Evolutionary conservation across 2,888 invertebrate species (phyloP), one percentile per base, ranked within the genome.

Genomic region (Yponomeuta evonymella): DNA sequence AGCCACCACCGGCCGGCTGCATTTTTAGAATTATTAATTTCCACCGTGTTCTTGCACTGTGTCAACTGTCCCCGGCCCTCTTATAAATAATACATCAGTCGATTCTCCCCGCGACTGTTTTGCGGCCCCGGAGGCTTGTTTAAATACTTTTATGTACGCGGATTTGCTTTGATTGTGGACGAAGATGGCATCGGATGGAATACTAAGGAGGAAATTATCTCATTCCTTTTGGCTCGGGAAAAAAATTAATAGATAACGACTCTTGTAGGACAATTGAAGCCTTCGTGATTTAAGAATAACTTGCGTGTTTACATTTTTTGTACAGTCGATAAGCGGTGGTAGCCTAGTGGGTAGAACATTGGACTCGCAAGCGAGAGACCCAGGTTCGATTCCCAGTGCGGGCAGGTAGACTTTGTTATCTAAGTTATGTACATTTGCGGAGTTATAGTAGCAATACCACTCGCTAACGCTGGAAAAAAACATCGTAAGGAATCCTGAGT

Each of bases 21-120:
- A 90, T 90, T 88, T 90, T 89, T 88, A 87, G 90, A 88, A 90
- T 90, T 88, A 89, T 90, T 89, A 90, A 90, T 90, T 90, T 88
- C 80, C 83, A 77, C 78, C 82, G 80, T 89, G 87, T 89, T 88
- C 88, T 88, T 87, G 81, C 84, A 85, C 81, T 85, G 85, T 86
- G 86, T 85, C 85, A 86, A 85, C 85, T 85, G 83, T 58, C 51
- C 83, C 79, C 82, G 80, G 80, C 15, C 51, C 51, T 75, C 83
- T 88, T 79, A 90, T 90, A 86, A 88, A 91, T 90, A 88, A 90
- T 86, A 89, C 87, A 90, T 89, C 75, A 77, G 81, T 74, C 77
- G 79, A 75, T 80, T 79, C 77, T 81, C 76, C 78, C 78, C 77
- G 79, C 72, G 79, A 77, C 79, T 81, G 85, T 84, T 87, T 88